Conservation (phyloP, 2,113 vertebrate species). For the Amazona vittata region DNA sequence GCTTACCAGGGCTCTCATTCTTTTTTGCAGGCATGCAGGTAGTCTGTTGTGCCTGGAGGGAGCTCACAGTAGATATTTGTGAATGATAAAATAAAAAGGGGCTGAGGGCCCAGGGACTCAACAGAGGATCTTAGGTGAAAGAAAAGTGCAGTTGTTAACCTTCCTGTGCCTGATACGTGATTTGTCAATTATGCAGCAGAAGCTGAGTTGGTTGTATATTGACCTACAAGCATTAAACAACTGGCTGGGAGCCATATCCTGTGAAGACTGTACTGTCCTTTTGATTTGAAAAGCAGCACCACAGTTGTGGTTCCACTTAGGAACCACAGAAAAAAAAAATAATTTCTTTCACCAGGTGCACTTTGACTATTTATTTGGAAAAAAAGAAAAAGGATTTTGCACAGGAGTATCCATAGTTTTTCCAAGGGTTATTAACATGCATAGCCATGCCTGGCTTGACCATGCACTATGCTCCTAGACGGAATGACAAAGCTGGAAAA, state of each 20-base stretch:
- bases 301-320: conserved; percentile 67
- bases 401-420: conserved; percentile 53
- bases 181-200: conserved; percentile 75
- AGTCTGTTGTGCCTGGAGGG: conserved; percentile 24
- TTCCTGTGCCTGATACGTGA: conserved; percentile 67
- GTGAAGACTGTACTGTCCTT: conserved; percentile 57
- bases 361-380: conserved; percentile 31
- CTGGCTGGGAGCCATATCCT: conserved; percentile 75
- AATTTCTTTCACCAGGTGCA: conserved; percentile 74
- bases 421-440: conserved; percentile 61
- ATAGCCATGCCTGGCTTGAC: conserved; percentile 50
- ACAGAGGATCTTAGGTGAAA: conserved; percentile 61
- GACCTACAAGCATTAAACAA: conserved; percentile 68
- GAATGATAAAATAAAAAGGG: conserved; percentile 52
- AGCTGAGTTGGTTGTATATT: conserved; percentile 64
- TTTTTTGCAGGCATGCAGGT: conserved; percentile 28
- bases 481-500: conserved; percentile 69
- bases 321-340: neutral
- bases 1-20: conserved; percentile 39
- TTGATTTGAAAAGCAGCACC: conserved; percentile 79
- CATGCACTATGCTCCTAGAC: conserved; percentile 39
- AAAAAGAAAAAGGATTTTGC: conserved; percentile 30
- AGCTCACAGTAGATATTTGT: conserved; percentile 64
- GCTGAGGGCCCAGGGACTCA: conserved; percentile 36
- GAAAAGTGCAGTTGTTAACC: conserved; percentile 67